Base-by-base conservation (phyloP, 2,888 invertebrate genomes). In the Drosophila setosimentum region DNA sequence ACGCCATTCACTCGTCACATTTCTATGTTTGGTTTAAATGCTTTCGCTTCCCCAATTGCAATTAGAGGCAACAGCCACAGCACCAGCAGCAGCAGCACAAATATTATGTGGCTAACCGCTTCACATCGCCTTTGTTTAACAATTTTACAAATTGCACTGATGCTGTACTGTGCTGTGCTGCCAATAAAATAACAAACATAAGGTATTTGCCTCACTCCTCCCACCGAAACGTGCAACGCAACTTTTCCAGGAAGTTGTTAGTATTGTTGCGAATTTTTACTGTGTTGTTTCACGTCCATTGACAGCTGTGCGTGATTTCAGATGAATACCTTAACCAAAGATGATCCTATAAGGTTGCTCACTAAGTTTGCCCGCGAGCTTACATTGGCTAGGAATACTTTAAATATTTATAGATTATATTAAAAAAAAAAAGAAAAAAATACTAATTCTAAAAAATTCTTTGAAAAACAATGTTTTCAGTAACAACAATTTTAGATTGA, bases 171-270 rank as follows among this genome's bases (percentile, higher is more conserved):
- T 21, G 37, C 37, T 37, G 37, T 68, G 67, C 33, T 62, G 35
- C 35, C 50, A 53, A 64, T 77, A 69, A 79, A 85, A 74, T 66
- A 67, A 82, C 82, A 76, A 79, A 82, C 76, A 67, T 60, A 57
- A 64, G 72, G 63, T 45, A 66, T 50, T 55, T 42, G 61, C 60
- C 60, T 63, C 65, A 37, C 55, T 45, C 50, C 18, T 0, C 50
- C 62, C 59, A 57, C 48, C 45, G 33, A 71, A 73, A 76, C 76
- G 76, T 77, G 74, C 58, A 70, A 57, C 69, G 45, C 70, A 78
- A 86, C 70, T 78, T 88, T 88, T 88, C 83, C 84, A 85, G 84
- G 84, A 85, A 85, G 81, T 84, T 88, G 76, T 80, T 85, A 73
- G 72, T 67, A 54, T 65, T 67, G 71, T 54, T 37, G 64, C 51